phyloP scores from a whole-genome alignment of 2,888 invertebrate genomes.

The Epirrhoe tristata region DNA sequence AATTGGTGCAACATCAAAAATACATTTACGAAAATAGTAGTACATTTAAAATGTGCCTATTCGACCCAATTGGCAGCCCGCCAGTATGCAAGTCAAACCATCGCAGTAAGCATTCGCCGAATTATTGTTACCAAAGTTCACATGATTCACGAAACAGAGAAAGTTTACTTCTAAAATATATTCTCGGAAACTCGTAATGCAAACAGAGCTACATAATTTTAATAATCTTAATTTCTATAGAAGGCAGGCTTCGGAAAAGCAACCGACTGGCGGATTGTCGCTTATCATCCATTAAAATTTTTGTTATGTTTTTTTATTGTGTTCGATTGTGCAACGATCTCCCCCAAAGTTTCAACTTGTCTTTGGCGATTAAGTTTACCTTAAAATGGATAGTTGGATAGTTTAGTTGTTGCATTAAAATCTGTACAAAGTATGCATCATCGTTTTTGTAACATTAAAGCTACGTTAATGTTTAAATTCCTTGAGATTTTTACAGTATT shows the following conservation, averaged over 20 bases:
- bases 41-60: slow-evolving; percentile 61
- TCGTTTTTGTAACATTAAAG: too few relatives aligned
- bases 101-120: slow-evolving; percentile 46
- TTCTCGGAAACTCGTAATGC: slow-evolving; percentile 37
- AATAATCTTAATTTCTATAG: slow-evolving; percentile 1
- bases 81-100: slow-evolving; percentile 61
- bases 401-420: too few relatives aligned
- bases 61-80: slow-evolving; percentile 74
- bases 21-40: slow-evolving; percentile 53
- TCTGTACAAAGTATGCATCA: too few relatives aligned
- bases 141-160: slow-evolving; percentile 42
- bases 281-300: not conserved
- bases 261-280: not conserved
- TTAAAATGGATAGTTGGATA: too few relatives aligned
- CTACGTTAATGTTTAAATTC: too few relatives aligned
- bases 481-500: not conserved
- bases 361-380: too few relatives aligned
- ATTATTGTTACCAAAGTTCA: slow-evolving; percentile 45
- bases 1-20: slow-evolving; percentile 16
- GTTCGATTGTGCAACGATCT: too few relatives aligned
- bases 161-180: slow-evolving; percentile 47
- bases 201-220: slow-evolving; percentile 35
- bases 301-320: too few relatives aligned
- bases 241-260: slow-evolving; percentile 5
- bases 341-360: too few relatives aligned